A percentile compares a stretch with the other conserved stretches of the same genome.
Evolutionary conservation across 2,113 vertebrate genomes (phyloP).

Genomic region (Eurystomus gularis): DNA sequence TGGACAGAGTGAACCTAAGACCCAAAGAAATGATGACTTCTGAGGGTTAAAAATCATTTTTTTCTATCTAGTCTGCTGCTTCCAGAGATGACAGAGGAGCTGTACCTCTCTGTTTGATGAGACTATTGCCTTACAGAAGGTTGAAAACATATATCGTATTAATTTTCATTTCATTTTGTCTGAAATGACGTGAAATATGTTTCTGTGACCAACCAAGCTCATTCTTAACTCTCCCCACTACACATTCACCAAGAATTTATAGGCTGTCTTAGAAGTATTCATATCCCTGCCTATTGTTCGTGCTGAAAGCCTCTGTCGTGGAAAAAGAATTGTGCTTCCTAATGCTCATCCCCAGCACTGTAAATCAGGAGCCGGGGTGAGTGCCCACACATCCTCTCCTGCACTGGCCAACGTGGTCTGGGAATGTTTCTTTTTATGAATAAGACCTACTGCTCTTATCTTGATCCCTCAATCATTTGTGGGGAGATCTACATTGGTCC

Average conservation of each 20-base stretch:
- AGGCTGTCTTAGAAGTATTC: background rate
- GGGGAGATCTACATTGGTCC: background rate
- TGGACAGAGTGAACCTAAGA: background rate
- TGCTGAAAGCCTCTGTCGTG: background rate
- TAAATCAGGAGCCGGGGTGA: background rate
- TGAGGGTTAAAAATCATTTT: background rate
- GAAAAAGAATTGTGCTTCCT: background rate
- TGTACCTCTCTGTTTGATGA: background rate
- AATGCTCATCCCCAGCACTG: background rate
- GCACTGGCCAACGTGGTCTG: background rate
- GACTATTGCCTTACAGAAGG: background rate
- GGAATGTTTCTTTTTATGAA: background rate
- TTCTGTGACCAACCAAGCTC: background rate
- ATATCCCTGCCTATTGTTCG: background rate
- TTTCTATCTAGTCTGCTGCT: background rate
- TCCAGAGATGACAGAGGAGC: background rate
- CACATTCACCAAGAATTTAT: slow-evolving; percentile 18
- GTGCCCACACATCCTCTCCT: background rate
- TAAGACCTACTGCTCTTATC: background rate
- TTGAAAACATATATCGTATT: background rate
- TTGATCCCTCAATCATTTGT: background rate
- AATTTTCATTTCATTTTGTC: background rate
- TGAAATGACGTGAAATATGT: background rate
- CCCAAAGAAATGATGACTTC: background rate
- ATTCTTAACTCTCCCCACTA: background rate